Evolutionary conservation across 2,888 invertebrate genomes (phyloP), one percentile per base, ranked within the genome.

Genomic region (Tineola bisselliella): DNA sequence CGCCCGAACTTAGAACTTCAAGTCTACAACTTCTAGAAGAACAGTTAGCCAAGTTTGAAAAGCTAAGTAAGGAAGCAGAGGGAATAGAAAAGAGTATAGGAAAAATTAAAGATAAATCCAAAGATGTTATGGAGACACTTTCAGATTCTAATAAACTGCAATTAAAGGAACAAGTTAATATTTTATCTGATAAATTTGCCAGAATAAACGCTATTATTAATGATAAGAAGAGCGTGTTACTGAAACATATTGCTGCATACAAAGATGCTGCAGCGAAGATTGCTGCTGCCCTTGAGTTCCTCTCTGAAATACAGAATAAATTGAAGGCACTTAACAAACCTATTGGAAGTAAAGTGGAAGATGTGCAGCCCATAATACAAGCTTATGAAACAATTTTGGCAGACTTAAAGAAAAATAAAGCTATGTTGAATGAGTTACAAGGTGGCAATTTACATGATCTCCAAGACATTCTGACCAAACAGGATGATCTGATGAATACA

Each of bases 111-210:
- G 93, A 94, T 66, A 93, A 94, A 78, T 93, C 93, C 13, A 94
- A 94, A 76, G 91, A 91, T 17, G 92, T 96, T 59, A 83, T 93
- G 66, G 92, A 94, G 54, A 91, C 94, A 0, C 83, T 97, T 17
- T 94, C 92, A 66, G 95, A 96, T 73, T 92, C 94, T 0, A 97
- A 97, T 69, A 93, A 94, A 71, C 86, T 95, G 19, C 92, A 92
- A 65, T 86, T 97, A 0, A 93, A 93, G 65, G 95, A 95, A 73
- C 92, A 93, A 68, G 84, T 96, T 38, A 93, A 92, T 65, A 90
- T 91, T 61, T 79, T 96, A 67, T 92, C 91, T 64, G 95, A 96
- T 68, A 92, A 93, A 65, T 93, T 94, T 72, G 90, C 89, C 12
- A 90, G 92, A 69, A 90, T 96, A 1, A 90, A 91, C 56, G 89